Base-by-base conservation (phyloP, 2,888 invertebrate species). In the Craniophora ligustri region DNA sequence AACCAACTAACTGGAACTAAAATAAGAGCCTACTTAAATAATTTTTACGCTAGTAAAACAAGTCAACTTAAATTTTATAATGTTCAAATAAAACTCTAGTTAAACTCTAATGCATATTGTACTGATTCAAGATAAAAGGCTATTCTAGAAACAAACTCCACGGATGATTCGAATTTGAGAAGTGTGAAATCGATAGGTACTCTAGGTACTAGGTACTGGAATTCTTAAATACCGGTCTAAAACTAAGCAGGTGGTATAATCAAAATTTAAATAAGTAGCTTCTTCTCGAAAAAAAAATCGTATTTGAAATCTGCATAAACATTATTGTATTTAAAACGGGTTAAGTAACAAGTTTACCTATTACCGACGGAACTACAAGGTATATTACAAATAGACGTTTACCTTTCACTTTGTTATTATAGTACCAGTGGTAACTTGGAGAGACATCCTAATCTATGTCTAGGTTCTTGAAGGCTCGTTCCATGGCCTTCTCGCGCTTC, bases 391-490 rank as follows among this genome's bases (percentile, higher is more conserved):
- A 46, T 26, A 56, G 15, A 56, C 38, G 1, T 15, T 46, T 49
- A 41, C 34, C 49, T 49, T 55, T 45, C 5, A 15, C 15, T 53
- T 46, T 39, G 53, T 67, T 47, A 63, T 44, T 48, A 66, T 44
- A 56, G 13, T 41, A 68, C 54, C 55, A 51, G 54, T n/a, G n/a
- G n/a, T n/a, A n/a, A n/a, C n/a, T n/a, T n/a, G n/a, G n/a, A n/a
- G n/a, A n/a, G n/a, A n/a, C 14, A 38, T 58, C 36, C 65, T 89
- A 96, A 89, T 96, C 96, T 59, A 96, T 95, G 36, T 96, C 95
- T 26, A 96, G 81, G 75, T 95, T 96, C 73, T 96, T 96, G 74
- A 96, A 96, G 5, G 95, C 95, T 31, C 95, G 95, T 65, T 96
- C 96, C 61, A 96, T 92, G 0, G 95, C 96, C 32, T 90, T 91